These are phyloP conservation scores for Lamproptera curius DNA, from an alignment of 2,888 invertebrate species.

Conservation along the genomic window DNA sequence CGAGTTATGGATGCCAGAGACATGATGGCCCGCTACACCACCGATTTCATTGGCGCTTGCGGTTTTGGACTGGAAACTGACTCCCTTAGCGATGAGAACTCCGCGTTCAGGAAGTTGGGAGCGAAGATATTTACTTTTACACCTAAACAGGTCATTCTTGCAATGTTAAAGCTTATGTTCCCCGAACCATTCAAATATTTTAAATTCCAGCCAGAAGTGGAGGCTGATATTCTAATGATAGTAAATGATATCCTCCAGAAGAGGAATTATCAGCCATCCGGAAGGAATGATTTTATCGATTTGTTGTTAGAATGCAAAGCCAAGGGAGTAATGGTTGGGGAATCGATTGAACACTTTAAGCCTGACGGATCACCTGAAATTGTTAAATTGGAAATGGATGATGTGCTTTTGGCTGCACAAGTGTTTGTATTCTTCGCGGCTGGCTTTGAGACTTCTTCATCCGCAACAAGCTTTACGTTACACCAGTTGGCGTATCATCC, in stretches of 20 bases:
- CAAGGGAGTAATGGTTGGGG: slow-evolving; percentile 45
- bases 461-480: slow-evolving; percentile 52
- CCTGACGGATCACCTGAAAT: slow-evolving; percentile 42
- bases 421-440: too few relatives aligned
- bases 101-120: slow-evolving; percentile 35
- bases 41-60: too few relatives aligned
- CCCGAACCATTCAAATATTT: slow-evolving; percentile 37
- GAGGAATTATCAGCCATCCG: slow-evolving; percentile 44
- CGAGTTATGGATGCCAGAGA: slow-evolving; percentile 37
- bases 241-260: slow-evolving; percentile 40
- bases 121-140: slow-evolving; percentile 35
- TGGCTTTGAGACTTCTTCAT: slow-evolving; percentile 67
- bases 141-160: slow-evolving; percentile 25
- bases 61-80: slow-evolving; percentile 43
- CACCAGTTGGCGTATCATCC: slow-evolving; percentile 58
- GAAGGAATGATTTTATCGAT: slow-evolving; percentile 42
- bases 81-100: slow-evolving; percentile 38
- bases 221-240: slow-evolving; percentile 33
- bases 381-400: slow-evolving; percentile 43
- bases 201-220: slow-evolving; percentile 24
- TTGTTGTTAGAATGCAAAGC: slow-evolving; percentile 37
- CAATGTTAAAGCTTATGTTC: slow-evolving; percentile 38
- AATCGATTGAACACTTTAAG: slow-evolving; percentile 44
- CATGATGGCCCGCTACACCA: slow-evolving; percentile 43
- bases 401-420: slow-evolving; percentile 43